Evolutionary conservation across 2,797 vertebrate genomes (phyloP).

Genomic region (Mus caroli): DNA sequence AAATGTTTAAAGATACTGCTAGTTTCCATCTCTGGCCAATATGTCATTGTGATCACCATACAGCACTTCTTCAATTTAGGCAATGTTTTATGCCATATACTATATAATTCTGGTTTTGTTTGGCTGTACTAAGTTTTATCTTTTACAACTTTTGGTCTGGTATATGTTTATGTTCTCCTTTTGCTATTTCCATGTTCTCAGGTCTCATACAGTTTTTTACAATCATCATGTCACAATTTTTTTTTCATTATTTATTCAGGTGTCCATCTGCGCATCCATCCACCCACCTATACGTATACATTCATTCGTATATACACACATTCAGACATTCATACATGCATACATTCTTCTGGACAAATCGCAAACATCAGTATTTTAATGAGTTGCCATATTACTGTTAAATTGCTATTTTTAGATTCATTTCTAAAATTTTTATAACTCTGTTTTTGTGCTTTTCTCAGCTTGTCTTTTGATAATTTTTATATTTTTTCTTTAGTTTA

Average conservation of each 20-base stretch:
- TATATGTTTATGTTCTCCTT: background rate
- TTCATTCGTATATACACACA: background rate
- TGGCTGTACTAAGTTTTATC: background rate
- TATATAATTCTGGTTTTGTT: background rate
- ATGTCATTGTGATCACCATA: background rate
- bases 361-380: background rate
- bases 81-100: background rate
- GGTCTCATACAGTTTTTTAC: background rate
- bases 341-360: background rate
- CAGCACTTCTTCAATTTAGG: background rate
- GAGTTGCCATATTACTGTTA: background rate
- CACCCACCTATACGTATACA: background rate
- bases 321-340: background rate
- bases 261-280: background rate
- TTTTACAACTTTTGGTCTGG: background rate
- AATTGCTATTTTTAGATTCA: background rate
- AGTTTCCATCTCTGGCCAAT: background rate
- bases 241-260: background rate
- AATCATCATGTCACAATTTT: background rate
- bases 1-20: background rate
- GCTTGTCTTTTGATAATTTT: background rate
- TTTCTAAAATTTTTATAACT: background rate
- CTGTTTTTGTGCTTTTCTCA: background rate
- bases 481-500: background rate
- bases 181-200: background rate